These are phyloP conservation scores for Sternotherus odoratus DNA, from an alignment of 2,797 vertebrate species.

Conservation along the genomic window DNA sequence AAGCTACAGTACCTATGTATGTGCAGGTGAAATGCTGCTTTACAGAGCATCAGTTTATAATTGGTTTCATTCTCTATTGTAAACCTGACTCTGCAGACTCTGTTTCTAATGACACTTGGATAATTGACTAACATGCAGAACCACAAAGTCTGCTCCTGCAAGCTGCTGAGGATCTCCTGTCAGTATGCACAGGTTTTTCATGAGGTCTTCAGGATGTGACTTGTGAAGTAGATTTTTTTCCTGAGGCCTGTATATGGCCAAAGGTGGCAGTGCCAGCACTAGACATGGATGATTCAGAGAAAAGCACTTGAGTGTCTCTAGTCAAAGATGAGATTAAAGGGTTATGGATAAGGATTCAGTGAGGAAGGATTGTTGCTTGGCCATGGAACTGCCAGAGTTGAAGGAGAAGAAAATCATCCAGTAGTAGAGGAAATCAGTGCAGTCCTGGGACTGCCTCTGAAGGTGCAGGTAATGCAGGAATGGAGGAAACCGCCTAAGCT, in stretches of 20 bases:
- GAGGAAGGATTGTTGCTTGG: background rate
- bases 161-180: background rate
- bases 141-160: background rate
- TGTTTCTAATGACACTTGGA: background rate
- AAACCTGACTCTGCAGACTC: background rate
- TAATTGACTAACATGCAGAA: background rate
- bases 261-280: background rate
- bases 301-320: background rate
- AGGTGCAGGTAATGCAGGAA: conserved; percentile 6
- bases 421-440: background rate
- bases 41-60: background rate
- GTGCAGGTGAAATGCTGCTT: background rate
- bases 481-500: background rate
- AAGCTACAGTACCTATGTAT: background rate
- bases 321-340: background rate
- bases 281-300: accelerated
- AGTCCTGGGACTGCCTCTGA: background rate
- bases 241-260: background rate
- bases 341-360: background rate
- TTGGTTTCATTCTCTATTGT: background rate
- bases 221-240: background rate
- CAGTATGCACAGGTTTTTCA: background rate
- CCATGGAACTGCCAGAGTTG: background rate
- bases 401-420: background rate
- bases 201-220: accelerated